Percentiles rank a stretch among this genome's conserved stretches.
phyloP scores from a whole-genome alignment of 30 jellyfish, hydroid and myxozoan genomes.

The Sanderia malayensis region DNA sequence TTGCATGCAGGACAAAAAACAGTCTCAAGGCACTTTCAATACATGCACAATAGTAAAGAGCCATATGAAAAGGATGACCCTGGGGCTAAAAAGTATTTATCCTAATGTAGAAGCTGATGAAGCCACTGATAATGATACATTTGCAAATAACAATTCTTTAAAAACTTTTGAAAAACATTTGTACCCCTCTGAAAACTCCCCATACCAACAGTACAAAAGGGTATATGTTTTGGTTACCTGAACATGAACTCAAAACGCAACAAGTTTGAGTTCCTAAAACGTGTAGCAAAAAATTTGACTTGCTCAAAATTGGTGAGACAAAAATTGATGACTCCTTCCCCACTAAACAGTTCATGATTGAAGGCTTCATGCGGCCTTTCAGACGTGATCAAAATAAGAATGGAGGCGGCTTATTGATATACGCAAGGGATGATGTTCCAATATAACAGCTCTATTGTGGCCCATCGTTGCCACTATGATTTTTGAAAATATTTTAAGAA shows the following conservation, averaged over 20 bases:
- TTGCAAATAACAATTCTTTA: not conserved
- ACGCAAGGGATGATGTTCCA: slow-evolving; percentile 4
- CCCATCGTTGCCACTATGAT: too few relatives aligned
- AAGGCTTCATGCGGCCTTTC: slow-evolving; percentile 38
- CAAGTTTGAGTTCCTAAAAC: slow-evolving; percentile 41
- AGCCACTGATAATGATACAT: slow-evolving; percentile 1
- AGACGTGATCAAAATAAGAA: slow-evolving; percentile 29
- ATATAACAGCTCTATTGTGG: not conserved
- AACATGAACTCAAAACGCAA: slow-evolving; percentile 13
- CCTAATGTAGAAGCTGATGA: not conserved
- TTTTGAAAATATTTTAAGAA: too few relatives aligned
- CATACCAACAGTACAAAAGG: slow-evolving; percentile 4
- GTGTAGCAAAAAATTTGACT: slow-evolving; percentile 13
- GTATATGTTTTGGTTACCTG: slow-evolving; percentile 15
- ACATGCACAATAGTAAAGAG: not conserved
- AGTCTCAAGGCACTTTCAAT: slow-evolving; percentile 6
- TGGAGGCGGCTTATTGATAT: slow-evolving; percentile 30
- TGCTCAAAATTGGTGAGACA: slow-evolving; percentile 29
- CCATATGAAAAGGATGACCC: slow-evolving; percentile 14
- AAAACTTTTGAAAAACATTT: not conserved
- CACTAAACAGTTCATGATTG: slow-evolving; percentile 36
- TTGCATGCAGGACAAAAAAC: slow-evolving; percentile 4
- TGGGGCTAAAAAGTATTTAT: not conserved
- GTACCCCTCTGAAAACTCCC: not conserved
- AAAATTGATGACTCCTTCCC: slow-evolving; percentile 44